These are phyloP conservation scores for Poeciliopsis gracilis DNA, from an alignment of 2,797 vertebrate genomes.

Conservation along the genomic window DNA sequence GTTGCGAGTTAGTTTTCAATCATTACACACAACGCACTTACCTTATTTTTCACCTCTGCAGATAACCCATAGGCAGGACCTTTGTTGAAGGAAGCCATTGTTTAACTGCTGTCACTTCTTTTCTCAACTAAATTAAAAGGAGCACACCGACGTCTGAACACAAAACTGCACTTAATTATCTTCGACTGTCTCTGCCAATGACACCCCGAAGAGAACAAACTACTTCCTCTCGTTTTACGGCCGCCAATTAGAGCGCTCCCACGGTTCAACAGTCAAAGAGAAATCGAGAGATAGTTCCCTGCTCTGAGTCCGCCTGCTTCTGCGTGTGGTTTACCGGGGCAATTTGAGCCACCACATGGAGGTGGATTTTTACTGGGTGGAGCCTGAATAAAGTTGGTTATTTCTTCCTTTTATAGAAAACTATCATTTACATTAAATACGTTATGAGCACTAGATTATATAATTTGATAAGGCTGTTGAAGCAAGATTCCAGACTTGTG, in stretches of 20 bases:
- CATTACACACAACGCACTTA: conserved; percentile 31
- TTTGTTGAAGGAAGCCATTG: conserved; percentile 78
- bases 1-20: background rate
- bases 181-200: conserved; percentile 67
- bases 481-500: no score
- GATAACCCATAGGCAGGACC: conserved; percentile 80
- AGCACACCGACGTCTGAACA: background rate
- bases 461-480: background rate
- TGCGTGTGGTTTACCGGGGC: background rate
- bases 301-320: background rate
- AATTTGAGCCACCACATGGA: background rate
- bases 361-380: background rate
- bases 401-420: conserved; percentile 6
- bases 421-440: conserved; percentile 22
- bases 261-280: conserved; percentile 54
- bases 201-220: conserved; percentile 56
- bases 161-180: conserved; percentile 39
- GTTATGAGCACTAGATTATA: background rate
- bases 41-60: conserved; percentile 83
- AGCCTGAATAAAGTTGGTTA: background rate
- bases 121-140: background rate
- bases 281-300: conserved; percentile 53
- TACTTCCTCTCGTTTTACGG: conserved; percentile 69
- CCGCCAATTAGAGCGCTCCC: conserved; percentile 73
- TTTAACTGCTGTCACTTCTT: conserved; percentile 11